Base-by-base conservation (phyloP, 2,888 invertebrate species). In the Drosophila testacea region DNA sequence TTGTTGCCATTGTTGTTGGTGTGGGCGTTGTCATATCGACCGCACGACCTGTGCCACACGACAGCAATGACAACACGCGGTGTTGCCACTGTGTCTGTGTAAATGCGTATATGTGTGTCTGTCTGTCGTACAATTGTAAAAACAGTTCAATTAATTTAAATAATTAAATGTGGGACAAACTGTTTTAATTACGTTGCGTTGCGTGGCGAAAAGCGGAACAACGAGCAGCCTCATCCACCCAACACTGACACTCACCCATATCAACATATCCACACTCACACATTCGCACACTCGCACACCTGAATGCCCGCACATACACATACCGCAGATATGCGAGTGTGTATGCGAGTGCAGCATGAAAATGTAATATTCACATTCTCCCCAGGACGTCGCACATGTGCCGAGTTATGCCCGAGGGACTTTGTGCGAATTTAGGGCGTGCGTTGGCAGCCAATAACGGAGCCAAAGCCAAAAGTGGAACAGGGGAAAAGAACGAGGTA, bases 131-230 rank as follows among this genome's bases (percentile, higher is more conserved):
- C 73, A 82, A 77, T 83, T 85, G 81, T 81, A 79, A 88, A 88
- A 85, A 85, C 88, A 85, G 74, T 87, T 85, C 83, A 87, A 85
- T 87, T 87, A 83, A 81, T 87, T 87, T 87, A 87, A 85, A 85
- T 87, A 88, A 85, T 85, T 83, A 85, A 83, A 85, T 77, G 83
- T 79, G 81, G 72, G 71, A 59, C 84, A 81, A 84, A 87, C 83
- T 77, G 84, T 82, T 87, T 87, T 84, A 84, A 84, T 87, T 87
- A 84, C 76, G 79, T 79, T 79, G 83, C 78, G 79, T 79, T 79
- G 81, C 76, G 52, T 61, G 27, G 44, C 44, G 55, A 51, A 64
- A 60, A 30, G 59, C 59, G 41, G 30, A 56, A 55, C 42, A 65
- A 16, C 62, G 30, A 41, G 56, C 60, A 51, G 41, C 34, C 44